These are phyloP conservation scores for Stomorhina lunata DNA, from an alignment of 2,888 invertebrate genomes.

Conservation along the genomic window DNA sequence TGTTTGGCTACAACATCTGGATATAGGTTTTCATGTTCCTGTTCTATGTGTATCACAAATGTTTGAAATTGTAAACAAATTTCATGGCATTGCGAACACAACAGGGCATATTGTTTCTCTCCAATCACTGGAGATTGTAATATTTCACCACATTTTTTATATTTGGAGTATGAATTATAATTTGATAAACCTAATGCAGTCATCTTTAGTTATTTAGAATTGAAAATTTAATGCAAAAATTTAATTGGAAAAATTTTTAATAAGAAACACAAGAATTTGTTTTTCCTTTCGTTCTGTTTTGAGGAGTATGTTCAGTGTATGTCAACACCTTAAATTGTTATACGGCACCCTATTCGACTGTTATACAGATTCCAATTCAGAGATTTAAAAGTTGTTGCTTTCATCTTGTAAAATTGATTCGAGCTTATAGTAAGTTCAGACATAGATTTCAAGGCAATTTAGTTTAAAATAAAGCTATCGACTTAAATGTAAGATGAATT, in stretches of 20 bases:
- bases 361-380: too few relatives aligned
- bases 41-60: conserved; percentile 59
- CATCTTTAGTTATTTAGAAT: conserved; percentile 34
- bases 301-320: conserved; percentile 41
- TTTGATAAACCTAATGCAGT: conserved; percentile 44
- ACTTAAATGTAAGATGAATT: too few relatives aligned
- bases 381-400: too few relatives aligned
- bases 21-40: conserved; percentile 51
- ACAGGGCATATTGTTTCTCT: conserved; percentile 55
- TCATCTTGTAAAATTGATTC: too few relatives aligned
- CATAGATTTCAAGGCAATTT: too few relatives aligned
- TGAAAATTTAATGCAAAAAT: conserved; percentile 5
- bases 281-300: conserved; percentile 17
- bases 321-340: conserved; percentile 4
- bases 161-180: conserved; percentile 51
- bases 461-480: too few relatives aligned
- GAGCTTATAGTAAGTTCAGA: too few relatives aligned
- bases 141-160: conserved; percentile 63
- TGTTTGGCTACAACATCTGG: conserved; percentile 43
- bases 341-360: background rate
- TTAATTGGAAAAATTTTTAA: background rate
- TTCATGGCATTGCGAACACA: conserved; percentile 61
- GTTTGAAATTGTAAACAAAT: conserved; percentile 62
- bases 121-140: conserved; percentile 55
- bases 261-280: conserved; percentile 43